phyloP scores from a whole-genome alignment of 2,797 vertebrate genomes.

The Parambassis ranga region DNA sequence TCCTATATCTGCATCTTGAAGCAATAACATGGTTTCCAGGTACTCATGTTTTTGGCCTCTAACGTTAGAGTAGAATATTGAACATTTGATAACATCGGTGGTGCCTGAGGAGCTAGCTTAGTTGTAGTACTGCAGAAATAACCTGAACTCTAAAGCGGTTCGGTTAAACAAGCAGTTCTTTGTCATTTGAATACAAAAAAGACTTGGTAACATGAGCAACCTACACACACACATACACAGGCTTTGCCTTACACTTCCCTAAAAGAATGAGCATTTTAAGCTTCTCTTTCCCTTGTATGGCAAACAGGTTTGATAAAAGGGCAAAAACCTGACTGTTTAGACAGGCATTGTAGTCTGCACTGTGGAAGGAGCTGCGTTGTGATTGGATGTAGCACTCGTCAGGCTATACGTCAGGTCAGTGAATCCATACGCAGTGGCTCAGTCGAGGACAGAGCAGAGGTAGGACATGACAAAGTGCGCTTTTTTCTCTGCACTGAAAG shows the following conservation, averaged over 20 bases:
- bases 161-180: slow-evolving; percentile 57
- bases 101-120: slow-evolving; percentile 25
- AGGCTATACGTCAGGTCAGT: slow-evolving; percentile 47
- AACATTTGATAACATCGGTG: slow-evolving; percentile 16
- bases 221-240: slow-evolving; percentile 16
- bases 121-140: slow-evolving; percentile 45
- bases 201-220: slow-evolving; percentile 36
- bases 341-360: not conserved
- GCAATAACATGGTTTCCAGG: slow-evolving; percentile 7
- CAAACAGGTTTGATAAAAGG: slow-evolving; percentile 54
- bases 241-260: slow-evolving; percentile 19
- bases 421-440: slow-evolving; percentile 56
- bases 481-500: slow-evolving; percentile 69
- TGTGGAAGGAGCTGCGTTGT: slow-evolving; percentile 4
- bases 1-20: slow-evolving; percentile 9
- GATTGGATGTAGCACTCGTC: slow-evolving; percentile 28
- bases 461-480: slow-evolving; percentile 70
- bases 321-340: slow-evolving; percentile 16
- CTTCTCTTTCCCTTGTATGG: slow-evolving; percentile 9
- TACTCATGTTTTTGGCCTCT: slow-evolving; percentile 12
- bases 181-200: slow-evolving; percentile 48
- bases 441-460: slow-evolving; percentile 60
- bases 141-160: slow-evolving; percentile 31
- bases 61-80: slow-evolving; percentile 8
- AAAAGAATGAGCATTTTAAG: slow-evolving; percentile 2